Conservation (phyloP, 2,888 invertebrate genomes). For the Plutella xylostella region DNA sequence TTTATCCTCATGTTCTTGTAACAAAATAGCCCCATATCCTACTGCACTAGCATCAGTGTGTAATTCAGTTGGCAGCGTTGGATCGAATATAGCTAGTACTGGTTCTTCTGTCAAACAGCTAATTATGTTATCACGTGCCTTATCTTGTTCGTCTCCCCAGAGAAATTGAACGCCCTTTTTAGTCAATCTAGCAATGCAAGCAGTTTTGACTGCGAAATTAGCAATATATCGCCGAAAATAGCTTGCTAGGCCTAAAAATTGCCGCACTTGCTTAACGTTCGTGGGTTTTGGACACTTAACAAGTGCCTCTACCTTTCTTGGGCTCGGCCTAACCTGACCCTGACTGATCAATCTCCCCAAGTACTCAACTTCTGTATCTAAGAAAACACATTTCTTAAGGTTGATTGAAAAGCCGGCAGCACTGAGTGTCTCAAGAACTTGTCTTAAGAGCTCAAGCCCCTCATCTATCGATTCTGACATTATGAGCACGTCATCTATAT, state of each 20-base stretch:
- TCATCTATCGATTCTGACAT: neutral
- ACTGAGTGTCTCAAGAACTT: slow-evolving; percentile 1
- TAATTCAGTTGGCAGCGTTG: neutral
- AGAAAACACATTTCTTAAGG: neutral
- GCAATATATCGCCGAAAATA: neutral
- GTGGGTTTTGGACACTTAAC: neutral
- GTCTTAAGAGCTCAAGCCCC: neutral
- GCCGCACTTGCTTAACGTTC: neutral
- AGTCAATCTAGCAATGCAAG: neutral
- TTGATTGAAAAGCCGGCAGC: neutral
- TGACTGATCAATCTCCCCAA: neutral
- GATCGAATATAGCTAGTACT: slow-evolving; percentile 9
- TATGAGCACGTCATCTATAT: neutral
- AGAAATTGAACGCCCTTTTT: neutral
- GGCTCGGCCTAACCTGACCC: slow-evolving; percentile 3
- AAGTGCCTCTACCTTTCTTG: neutral
- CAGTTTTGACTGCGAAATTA: neutral
- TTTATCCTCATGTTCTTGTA: slow-evolving; percentile 14
- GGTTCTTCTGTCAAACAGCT: slow-evolving; percentile 1
- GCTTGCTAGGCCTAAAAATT: neutral
- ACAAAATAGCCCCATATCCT: slow-evolving; percentile 15
- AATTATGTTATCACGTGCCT: neutral
- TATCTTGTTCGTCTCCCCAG: neutral
- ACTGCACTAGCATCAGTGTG: neutral
- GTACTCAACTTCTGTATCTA: neutral